Evolutionary conservation across 2,797 vertebrate species (phyloP).

Genomic region (Leucoraja ocellata): DNA sequence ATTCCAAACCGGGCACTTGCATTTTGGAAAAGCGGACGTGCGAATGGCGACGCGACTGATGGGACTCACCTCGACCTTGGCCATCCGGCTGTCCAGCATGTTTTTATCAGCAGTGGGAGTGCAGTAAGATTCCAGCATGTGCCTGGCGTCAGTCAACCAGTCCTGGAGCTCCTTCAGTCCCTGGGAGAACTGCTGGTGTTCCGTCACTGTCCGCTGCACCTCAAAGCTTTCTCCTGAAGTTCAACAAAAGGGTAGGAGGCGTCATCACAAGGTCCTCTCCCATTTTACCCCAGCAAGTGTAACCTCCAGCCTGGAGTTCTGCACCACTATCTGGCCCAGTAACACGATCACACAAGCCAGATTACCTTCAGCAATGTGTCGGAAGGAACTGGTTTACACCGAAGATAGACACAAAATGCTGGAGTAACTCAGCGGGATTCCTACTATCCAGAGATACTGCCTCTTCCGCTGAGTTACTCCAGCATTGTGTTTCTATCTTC

Average conservation of each 20-base stretch:
- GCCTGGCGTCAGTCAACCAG: constrained; percentile 80
- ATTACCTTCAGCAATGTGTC: neutral
- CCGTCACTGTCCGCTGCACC: constrained; percentile 81
- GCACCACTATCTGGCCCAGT: neutral
- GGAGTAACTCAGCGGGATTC: too few species aligned
- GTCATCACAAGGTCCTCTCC: neutral
- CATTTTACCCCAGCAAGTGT: neutral
- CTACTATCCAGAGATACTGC: too few species aligned
- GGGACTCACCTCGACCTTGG: constrained; percentile 78
- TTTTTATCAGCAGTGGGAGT: constrained; percentile 79
- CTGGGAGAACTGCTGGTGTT: constrained; percentile 84
- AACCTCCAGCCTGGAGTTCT: neutral
- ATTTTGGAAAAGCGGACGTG: neutral
- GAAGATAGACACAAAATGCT: too few species aligned
- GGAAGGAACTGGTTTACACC: too few species aligned
- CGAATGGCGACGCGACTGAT: neutral
- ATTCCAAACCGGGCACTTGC: neutral
- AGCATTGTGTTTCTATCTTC: neutral
- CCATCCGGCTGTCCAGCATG: constrained; percentile 81
- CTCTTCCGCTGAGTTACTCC: too few species aligned
- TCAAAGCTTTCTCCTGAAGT: constrained; percentile 83
- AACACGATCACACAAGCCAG: neutral
- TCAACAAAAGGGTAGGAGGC: neutral
- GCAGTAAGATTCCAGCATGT: constrained; percentile 75
- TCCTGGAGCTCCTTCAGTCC: constrained; percentile 84